phyloP scores from a whole-genome alignment of 2,113 vertebrate genomes.

The Carlito syrichta region DNA sequence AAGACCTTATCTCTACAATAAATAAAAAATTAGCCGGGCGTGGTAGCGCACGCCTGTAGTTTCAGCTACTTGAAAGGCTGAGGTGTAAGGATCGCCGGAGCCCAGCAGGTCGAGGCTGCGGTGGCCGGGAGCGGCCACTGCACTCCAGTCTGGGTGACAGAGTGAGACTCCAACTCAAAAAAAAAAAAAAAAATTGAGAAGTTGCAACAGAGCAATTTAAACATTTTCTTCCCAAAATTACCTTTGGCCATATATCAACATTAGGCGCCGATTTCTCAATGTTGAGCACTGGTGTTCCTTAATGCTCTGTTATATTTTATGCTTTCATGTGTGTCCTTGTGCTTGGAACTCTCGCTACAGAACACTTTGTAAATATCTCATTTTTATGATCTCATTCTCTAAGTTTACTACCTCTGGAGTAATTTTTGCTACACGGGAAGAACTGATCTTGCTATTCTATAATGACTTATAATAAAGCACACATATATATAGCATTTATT shows the following conservation, averaged over 20 bases:
- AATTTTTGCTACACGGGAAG: background rate
- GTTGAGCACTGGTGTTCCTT: background rate
- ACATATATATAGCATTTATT: background rate
- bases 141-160: too few relatives aligned
- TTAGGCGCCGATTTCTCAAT: background rate
- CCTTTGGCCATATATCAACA: background rate
- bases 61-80: too few relatives aligned
- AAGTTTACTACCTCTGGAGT: background rate
- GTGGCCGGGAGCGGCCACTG: too few relatives aligned
- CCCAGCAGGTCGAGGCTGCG: too few relatives aligned
- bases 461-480: background rate
- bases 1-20: too few relatives aligned
- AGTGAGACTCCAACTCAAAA: too few relatives aligned
- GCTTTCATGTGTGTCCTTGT: background rate
- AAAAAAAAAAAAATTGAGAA: too few relatives aligned
- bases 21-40: too few relatives aligned
- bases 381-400: background rate
- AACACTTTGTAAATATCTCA: background rate
- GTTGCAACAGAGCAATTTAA: background rate
- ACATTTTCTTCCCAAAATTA: background rate
- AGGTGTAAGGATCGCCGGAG: too few relatives aligned
- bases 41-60: too few relatives aligned
- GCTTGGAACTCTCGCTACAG: background rate
- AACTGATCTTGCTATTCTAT: background rate
- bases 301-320: background rate